Conservation (phyloP, 2,113 vertebrate species). For the Eretmochelys imbricata region DNA sequence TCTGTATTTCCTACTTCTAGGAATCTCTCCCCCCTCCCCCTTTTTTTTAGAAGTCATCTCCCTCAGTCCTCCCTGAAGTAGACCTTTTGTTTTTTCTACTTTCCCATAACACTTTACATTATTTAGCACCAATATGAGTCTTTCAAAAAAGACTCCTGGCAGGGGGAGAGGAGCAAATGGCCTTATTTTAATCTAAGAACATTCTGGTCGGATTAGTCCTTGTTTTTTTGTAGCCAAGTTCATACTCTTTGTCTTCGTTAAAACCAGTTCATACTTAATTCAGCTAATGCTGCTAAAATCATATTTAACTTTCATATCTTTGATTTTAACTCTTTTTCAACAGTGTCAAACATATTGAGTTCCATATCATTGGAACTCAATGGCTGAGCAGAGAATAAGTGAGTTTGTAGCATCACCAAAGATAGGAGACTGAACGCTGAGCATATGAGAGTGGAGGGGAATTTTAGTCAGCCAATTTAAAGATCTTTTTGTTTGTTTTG, state of each 20-base stretch:
- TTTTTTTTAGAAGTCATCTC: no score
- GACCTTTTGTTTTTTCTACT: no score
- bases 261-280: not conserved
- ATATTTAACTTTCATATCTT: not conserved
- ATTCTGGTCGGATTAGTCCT: not conserved
- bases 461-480: not conserved
- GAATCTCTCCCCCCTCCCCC: no score
- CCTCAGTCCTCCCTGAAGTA: no score
- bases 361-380: not conserved
- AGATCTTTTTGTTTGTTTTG: not conserved
- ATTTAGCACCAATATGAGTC: no score
- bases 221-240: not conserved
- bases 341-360: not conserved
- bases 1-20: not conserved
- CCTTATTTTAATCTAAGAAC: not conserved
- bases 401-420: not conserved
- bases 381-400: not conserved
- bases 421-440: not conserved
- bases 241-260: not conserved
- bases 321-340: not conserved
- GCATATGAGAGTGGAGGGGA: not conserved
- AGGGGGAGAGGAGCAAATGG: no score
- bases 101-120: no score
- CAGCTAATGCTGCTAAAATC: not conserved
- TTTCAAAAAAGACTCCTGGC: no score